Base-by-base conservation (phyloP, 2,113 vertebrate species). In the Anoplopoma fimbria region DNA sequence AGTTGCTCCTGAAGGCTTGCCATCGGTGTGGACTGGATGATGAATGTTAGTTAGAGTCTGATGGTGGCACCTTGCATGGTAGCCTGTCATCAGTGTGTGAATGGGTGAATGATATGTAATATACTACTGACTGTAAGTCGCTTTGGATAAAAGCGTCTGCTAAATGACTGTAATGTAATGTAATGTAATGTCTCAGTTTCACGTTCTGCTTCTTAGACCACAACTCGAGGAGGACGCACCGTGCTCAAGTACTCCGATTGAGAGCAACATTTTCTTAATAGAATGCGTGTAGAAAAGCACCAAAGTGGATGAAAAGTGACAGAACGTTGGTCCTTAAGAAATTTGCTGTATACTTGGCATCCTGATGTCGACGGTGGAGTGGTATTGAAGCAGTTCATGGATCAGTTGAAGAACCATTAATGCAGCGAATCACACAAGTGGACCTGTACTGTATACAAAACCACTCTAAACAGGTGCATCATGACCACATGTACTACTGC, bases 211-310 rank as follows among this genome's bases (percentile, higher is more conserved):
- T 63, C 34, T 47, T 9, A 27, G 14, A 27, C 14, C 9, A 13
- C 47, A 14, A 25, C 14, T 58, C 7, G 10, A 33, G 47, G 47
- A 72, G 25, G 36, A 27, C 0, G 51, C 4, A 7, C 1, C 10
- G 21, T 13, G 47, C 34, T 79, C 25, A n/a, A 45, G 69, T 15
- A 13, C 69, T 27, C 69, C 38, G 76, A 62, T 15, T 19, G 64
- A 75, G 21, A 69, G 45, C 40, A 33, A 7, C 31, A 47, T 1
- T 57, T 27, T n/a, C 47, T 45, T 64, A 27, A 38, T 31, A 14
- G 33, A 53, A n/a, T 19, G 21, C 1, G 8, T 3, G 31, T 3
- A 27, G 49, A n/a, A 49, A 58, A 34, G 36, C 45, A 13, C 45
- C 5, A 12, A 25, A 38, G 62, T 42, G 17, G 10, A 34, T 0